Evolutionary conservation across 1,140 invertebrate species (phyloP).

Genomic region (Aphelenchoides fujianensis): DNA sequence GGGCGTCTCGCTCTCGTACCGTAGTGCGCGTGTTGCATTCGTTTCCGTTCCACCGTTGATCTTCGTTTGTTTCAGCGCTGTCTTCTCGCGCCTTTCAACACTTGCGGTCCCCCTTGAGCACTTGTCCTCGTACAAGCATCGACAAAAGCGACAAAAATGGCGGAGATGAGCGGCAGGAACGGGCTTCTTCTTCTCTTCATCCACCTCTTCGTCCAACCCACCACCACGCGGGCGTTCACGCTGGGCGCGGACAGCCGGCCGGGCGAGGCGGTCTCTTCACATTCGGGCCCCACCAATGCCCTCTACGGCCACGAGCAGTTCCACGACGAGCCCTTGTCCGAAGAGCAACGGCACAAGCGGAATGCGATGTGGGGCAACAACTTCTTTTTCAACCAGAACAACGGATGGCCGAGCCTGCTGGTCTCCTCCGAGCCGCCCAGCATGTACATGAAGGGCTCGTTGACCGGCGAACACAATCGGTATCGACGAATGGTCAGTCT

Average conservation of each 20-base stretch:
- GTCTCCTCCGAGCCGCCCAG: slow-evolving; percentile 49
- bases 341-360: slow-evolving; percentile 37
- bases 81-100: neutral
- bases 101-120: slow-evolving; percentile 6
- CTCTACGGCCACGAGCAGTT: slow-evolving; percentile 41
- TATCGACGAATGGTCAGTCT: slow-evolving; percentile 59
- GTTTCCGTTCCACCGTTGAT: too few species aligned
- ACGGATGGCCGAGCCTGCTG: slow-evolving; percentile 45
- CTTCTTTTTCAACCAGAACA: slow-evolving; percentile 27
- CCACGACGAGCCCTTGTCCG: slow-evolving; percentile 13
- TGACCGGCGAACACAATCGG: slow-evolving; percentile 55
- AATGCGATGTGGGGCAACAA: slow-evolving; percentile 37
- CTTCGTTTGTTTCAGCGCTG: neutral
- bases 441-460: slow-evolving; percentile 51
- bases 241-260: neutral
- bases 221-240: slow-evolving; percentile 16
- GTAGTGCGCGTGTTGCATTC: too few species aligned
- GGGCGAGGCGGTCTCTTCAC: slow-evolving; percentile 43
- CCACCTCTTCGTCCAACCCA: neutral
- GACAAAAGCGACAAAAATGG: neutral
- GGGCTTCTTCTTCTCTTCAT: slow-evolving; percentile 1
- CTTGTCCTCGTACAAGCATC: neutral
- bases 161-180: neutral
- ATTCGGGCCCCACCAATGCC: slow-evolving; percentile 49
- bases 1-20: too few species aligned